phyloP scores from a whole-genome alignment of 2,888 invertebrate genomes.

The Calameuta idolon region DNA sequence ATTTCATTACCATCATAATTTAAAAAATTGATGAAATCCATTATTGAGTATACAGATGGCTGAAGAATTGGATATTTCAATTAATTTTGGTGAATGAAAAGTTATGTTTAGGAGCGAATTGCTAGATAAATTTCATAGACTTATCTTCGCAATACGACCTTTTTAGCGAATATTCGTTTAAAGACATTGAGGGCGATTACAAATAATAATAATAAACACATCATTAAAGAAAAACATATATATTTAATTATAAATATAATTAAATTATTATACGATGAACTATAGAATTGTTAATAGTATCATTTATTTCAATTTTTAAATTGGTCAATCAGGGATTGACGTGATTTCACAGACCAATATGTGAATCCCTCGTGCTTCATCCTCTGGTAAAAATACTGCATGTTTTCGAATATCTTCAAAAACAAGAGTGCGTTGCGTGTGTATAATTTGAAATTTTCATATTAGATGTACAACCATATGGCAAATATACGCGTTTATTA shows the following conservation, averaged over 20 bases:
- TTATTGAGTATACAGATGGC: constrained; percentile 11
- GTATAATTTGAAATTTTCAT: too few relatives aligned
- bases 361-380: constrained; percentile 53
- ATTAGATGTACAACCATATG: too few relatives aligned
- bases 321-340: constrained; percentile 42
- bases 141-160: not conserved
- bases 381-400: constrained; percentile 66
- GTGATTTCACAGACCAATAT: constrained; percentile 51
- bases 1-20: constrained; percentile 11
- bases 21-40: constrained; percentile 19
- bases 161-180: not conserved
- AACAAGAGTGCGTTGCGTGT: constrained; percentile 45
- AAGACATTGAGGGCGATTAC: not conserved
- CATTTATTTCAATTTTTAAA: constrained; percentile 33
- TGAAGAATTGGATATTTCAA: too few relatives aligned
- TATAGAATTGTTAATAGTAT: constrained; percentile 25
- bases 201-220: too few relatives aligned
- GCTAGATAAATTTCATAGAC: not conserved
- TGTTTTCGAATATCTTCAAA: constrained; percentile 51
- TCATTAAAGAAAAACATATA: not conserved
- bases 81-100: too few relatives aligned
- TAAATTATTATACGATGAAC: constrained; percentile 29
- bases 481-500: too few relatives aligned
- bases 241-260: constrained; percentile 31
- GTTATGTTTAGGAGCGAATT: not conserved